Percentiles rank a stretch among this genome's conserved stretches.
These are phyloP conservation scores for Calephelis virginiensis DNA, from an alignment of 1,140 invertebrate genomes.

Conservation along the genomic window DNA sequence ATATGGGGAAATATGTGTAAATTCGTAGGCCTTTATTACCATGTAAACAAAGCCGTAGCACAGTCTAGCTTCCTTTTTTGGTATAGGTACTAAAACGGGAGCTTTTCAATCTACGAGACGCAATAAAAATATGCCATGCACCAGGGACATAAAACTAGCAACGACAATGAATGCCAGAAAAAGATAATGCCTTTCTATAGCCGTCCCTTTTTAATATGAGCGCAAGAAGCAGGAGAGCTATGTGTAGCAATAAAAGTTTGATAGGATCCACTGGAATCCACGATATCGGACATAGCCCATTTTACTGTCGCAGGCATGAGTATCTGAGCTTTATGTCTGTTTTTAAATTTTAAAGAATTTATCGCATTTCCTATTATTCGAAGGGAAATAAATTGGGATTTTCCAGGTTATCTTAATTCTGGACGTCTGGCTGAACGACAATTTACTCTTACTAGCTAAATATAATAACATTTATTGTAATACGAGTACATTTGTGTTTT, in stretches of 20 bases:
- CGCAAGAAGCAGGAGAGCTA: conserved; percentile 55
- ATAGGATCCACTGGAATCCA: conserved; percentile 65
- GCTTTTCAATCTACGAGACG: conserved; percentile 67
- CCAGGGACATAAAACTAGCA: conserved; percentile 64
- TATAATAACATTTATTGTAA: too few relatives aligned
- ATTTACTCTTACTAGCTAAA: too few relatives aligned
- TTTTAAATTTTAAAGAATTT: conserved; percentile 61
- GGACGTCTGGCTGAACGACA: too few relatives aligned
- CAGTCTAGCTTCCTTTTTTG: too few relatives aligned
- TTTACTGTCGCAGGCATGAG: conserved; percentile 57
- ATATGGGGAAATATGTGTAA: too few relatives aligned
- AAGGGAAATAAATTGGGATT: not conserved
- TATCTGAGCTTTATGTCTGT: conserved; percentile 59
- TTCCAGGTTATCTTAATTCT: not conserved
- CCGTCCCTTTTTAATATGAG: conserved; percentile 54
- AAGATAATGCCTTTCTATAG: conserved; percentile 53
- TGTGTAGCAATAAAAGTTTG: conserved; percentile 64
- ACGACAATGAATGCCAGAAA: conserved; percentile 74
- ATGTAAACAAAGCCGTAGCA: too few relatives aligned
- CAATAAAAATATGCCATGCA: conserved; percentile 73
- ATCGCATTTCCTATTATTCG: conserved; percentile 36
- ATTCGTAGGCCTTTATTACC: too few relatives aligned
- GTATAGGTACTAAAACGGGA: conserved; percentile 24
- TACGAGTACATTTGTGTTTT: too few relatives aligned
- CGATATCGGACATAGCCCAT: conserved; percentile 61